Evolutionary conservation across 2,113 vertebrate species (phyloP).

Genomic region (Morone chrysops): DNA sequence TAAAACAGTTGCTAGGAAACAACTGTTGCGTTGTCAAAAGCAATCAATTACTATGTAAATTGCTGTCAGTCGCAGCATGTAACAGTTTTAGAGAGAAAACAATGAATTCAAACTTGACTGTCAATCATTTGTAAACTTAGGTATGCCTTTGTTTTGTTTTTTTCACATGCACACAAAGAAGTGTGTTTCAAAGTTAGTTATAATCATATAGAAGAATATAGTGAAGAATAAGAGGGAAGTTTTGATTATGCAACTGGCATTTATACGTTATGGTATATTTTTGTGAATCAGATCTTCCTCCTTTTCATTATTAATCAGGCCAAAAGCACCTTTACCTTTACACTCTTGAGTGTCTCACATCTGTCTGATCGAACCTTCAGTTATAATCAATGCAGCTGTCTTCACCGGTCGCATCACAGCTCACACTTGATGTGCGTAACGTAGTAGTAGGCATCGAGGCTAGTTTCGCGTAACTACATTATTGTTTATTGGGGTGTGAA

Average conservation of each 20-base stretch:
- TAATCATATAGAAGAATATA: neutral
- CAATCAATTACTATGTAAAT: neutral
- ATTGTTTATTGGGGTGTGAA: constrained; percentile 56
- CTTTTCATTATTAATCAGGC: neutral
- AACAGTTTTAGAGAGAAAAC: neutral
- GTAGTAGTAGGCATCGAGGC: neutral
- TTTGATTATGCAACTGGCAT: too few species aligned
- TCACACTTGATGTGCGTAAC: neutral
- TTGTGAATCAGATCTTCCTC: neutral
- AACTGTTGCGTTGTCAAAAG: neutral
- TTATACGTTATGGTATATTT: neutral
- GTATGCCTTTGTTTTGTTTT: too few species aligned
- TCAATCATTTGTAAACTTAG: neutral
- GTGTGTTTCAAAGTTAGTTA: neutral
- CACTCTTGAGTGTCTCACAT: neutral
- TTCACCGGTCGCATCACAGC: neutral
- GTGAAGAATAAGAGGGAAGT: neutral
- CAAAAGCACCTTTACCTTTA: neutral
- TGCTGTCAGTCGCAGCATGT: too few species aligned
- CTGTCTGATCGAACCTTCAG: neutral
- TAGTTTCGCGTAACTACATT: constrained; percentile 3
- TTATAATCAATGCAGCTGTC: neutral
- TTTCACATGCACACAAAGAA: neutral
- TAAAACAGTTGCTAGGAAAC: constrained; percentile 2
- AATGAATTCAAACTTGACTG: neutral